phyloP scores from a whole-genome alignment of 1,140 invertebrate species.

The Odontomachus brunneus region DNA sequence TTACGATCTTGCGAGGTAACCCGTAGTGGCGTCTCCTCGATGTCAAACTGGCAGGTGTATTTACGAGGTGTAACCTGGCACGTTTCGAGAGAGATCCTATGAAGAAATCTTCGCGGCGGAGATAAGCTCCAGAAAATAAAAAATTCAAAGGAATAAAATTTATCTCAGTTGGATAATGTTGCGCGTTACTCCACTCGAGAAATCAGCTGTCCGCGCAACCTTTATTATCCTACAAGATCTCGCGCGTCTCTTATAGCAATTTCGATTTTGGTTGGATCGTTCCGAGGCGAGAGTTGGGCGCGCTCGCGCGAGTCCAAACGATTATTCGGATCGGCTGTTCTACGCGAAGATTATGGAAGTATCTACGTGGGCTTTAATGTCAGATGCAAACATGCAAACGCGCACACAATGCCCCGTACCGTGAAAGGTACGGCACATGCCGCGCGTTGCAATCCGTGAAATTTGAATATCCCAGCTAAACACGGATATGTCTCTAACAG shows the following conservation, averaged over 20 bases:
- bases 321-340: slow-evolving; percentile 11
- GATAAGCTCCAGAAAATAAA: not conserved
- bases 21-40: not conserved
- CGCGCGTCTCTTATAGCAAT: not conserved
- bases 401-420: not conserved
- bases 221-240: slow-evolving; percentile 4
- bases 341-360: slow-evolving; percentile 8
- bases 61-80: not conserved
- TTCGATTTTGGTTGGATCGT: slow-evolving; percentile 4
- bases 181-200: not conserved
- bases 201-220: not conserved
- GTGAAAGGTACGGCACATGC: slow-evolving; percentile 5
- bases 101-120: not conserved
- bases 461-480: not conserved
- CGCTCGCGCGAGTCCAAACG: not conserved
- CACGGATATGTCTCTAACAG: not conserved
- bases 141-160: not conserved
- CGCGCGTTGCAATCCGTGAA: not conserved
- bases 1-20: slow-evolving; percentile 16
- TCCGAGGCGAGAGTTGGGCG: not conserved
- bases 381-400: slow-evolving; percentile 66
- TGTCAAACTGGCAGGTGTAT: not conserved
- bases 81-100: not conserved
- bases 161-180: not conserved
- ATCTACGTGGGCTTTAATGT: slow-evolving; percentile 60